Conservation (phyloP, 1,140 invertebrate genomes). For the Calycopis cecrops region DNA sequence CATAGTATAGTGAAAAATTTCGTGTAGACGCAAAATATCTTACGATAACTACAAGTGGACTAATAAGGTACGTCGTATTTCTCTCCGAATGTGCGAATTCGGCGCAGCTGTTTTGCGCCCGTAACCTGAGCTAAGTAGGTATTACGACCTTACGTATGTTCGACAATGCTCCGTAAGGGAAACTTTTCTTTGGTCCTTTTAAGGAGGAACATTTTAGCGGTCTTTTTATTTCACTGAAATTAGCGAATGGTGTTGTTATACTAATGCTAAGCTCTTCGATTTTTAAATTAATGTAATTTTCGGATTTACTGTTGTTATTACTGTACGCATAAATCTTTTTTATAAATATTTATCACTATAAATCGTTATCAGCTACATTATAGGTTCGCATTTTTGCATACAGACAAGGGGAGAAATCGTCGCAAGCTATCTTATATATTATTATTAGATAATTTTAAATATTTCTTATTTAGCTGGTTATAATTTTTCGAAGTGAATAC, state of each 20-base stretch:
- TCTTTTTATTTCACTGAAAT: conserved; percentile 5
- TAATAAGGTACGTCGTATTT: conserved; percentile 55
- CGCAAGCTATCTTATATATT: too few species aligned
- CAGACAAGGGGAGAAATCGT: too few species aligned
- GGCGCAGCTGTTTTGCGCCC: conserved; percentile 39
- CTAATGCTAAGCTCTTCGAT: neutral
- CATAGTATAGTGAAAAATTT: neutral
- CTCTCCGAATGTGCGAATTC: conserved; percentile 45
- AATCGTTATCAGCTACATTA: too few species aligned
- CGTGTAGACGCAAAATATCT: conserved; percentile 9
- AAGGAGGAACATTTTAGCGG: conserved; percentile 3
- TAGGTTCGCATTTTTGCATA: too few species aligned
- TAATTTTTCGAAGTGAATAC: too few species aligned
- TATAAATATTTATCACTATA: too few species aligned
- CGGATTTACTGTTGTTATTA: too few species aligned
- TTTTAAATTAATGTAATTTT: too few species aligned
- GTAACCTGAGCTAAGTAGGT: conserved; percentile 33
- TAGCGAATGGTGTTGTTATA: conserved; percentile 3
- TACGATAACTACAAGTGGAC: conserved; percentile 37
- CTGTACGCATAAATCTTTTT: too few species aligned
- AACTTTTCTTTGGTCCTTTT: conserved; percentile 13
- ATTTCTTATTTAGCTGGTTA: too few species aligned
- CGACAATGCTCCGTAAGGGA: conserved; percentile 19
- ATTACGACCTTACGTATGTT: conserved; percentile 25
- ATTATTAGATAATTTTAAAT: too few species aligned